Percentiles rank a stretch among this genome's conserved stretches.
Conservation (phyloP, 53 echinoderm and acorn worm genomes). For the Patiria pectinifera region DNA sequence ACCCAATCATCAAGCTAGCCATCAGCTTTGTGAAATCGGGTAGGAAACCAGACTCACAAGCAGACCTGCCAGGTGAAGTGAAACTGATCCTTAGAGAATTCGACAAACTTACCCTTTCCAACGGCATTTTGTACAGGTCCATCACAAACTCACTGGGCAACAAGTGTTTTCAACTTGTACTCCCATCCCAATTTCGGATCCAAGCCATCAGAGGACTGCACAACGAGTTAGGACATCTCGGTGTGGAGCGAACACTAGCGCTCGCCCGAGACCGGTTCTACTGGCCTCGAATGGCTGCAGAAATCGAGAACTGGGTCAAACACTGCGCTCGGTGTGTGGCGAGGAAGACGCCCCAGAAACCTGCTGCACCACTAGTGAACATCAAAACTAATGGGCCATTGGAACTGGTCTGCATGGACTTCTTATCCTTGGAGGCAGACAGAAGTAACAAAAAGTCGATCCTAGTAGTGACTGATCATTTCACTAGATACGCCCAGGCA, state of each 20-base stretch:
- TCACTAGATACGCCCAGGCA: slow-evolving; percentile 65
- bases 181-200: no score
- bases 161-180: no score
- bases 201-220: no score
- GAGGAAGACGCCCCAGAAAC: neutral
- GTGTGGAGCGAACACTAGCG: slow-evolving; percentile 63
- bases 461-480: slow-evolving; percentile 67
- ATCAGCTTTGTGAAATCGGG: neutral
- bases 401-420: slow-evolving; percentile 50
- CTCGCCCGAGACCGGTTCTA: slow-evolving; percentile 42
- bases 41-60: neutral
- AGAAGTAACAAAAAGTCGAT: slow-evolving; percentile 32
- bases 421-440: slow-evolving; percentile 54
- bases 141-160: no score
- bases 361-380: slow-evolving; percentile 19
- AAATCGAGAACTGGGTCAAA: slow-evolving; percentile 39
- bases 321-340: slow-evolving; percentile 64
- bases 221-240: slow-evolving; percentile 53
- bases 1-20: neutral
- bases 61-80: neutral
- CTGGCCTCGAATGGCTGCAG: slow-evolving; percentile 25
- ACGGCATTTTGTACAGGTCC: no score
- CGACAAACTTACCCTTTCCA: neutral
- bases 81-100: neutral
- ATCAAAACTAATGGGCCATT: neutral